Evolutionary conservation across 2,113 vertebrate genomes (phyloP).

Genomic region (Istiophorus platypterus): DNA sequence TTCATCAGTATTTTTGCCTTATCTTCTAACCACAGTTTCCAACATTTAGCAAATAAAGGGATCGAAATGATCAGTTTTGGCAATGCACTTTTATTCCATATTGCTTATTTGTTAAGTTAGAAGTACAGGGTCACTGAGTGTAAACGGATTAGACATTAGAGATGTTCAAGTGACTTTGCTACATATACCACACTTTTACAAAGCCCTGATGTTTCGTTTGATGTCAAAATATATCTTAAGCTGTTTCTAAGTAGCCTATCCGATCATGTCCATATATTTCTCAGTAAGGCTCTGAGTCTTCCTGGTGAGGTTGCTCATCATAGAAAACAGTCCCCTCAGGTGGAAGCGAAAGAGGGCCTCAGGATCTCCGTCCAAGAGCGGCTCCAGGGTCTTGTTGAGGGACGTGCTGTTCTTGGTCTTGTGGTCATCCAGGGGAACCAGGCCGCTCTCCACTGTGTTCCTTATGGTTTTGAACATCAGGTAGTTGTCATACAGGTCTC

Average conservation of each 20-base stretch:
- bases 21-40: neutral
- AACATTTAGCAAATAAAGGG: neutral
- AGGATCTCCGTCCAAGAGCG: slow-evolving; percentile 65
- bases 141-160: slow-evolving; percentile 29
- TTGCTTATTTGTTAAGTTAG: slow-evolving; percentile 21
- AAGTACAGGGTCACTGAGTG: neutral
- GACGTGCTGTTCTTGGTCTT: slow-evolving; percentile 25
- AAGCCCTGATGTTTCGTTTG: neutral
- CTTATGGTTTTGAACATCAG: slow-evolving; percentile 88
- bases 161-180: slow-evolving; percentile 2
- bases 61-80: neutral
- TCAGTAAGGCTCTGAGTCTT: slow-evolving; percentile 86
- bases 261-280: slow-evolving; percentile 90
- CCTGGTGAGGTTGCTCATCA: slow-evolving; percentile 87
- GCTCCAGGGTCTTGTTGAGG: neutral
- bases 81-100: slow-evolving; percentile 51
- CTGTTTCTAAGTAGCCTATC: slow-evolving; percentile 70
- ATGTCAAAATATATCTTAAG: neutral
- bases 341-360: slow-evolving; percentile 88
- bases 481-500: slow-evolving; percentile 86
- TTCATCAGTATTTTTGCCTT: neutral
- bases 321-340: slow-evolving; percentile 86
- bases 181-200: neutral
- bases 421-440: slow-evolving; percentile 71
- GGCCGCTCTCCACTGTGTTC: slow-evolving; percentile 85